Percentiles rank a stretch among this genome's conserved stretches.
phyloP scores from a whole-genome alignment of 1,140 invertebrate genomes.

The Lanistes nyassanus region DNA sequence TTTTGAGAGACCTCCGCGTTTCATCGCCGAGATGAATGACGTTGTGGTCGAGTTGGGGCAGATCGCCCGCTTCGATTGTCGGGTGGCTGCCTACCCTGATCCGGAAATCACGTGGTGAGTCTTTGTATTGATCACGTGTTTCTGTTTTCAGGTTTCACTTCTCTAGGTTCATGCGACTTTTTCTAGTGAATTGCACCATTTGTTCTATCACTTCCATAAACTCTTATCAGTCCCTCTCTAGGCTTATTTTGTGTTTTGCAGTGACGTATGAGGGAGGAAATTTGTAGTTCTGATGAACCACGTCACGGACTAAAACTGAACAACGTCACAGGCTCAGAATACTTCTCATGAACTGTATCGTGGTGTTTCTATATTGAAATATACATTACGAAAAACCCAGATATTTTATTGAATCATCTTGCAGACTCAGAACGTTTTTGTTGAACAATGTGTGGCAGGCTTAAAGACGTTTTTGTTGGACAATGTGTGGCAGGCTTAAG shows the following conservation, averaged over 20 bases:
- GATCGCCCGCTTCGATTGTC: slow-evolving; percentile 90
- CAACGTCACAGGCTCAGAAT: neutral
- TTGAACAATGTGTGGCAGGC: slow-evolving; percentile 68
- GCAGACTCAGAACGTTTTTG: too few relatives aligned
- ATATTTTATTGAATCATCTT: too few relatives aligned
- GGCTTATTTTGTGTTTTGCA: too few relatives aligned
- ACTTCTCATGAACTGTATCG: neutral
- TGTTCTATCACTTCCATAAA: too few relatives aligned
- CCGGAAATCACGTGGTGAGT: slow-evolving; percentile 85
- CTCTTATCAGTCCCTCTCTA: too few relatives aligned
- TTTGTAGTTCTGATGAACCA: too few relatives aligned
- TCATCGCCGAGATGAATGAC: slow-evolving; percentile 51
- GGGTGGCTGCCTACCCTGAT: slow-evolving; percentile 93
- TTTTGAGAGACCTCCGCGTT: slow-evolving; percentile 23
- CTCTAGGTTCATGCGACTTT: too few relatives aligned
- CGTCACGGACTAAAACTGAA: neutral
- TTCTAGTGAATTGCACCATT: too few relatives aligned
- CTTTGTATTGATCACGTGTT: neutral
- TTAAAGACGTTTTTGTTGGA: slow-evolving; percentile 72
- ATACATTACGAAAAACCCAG: too few relatives aligned
- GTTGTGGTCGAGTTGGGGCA: slow-evolving; percentile 53
- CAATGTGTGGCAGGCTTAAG: slow-evolving; percentile 74
- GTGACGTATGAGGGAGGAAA: too few relatives aligned
- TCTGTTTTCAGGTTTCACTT: too few relatives aligned
- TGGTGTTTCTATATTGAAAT: neutral